Percentiles rank a stretch among this genome's conserved stretches.
phyloP scores from a whole-genome alignment of 1,140 invertebrate species.

The Trichonephila clavipes region DNA sequence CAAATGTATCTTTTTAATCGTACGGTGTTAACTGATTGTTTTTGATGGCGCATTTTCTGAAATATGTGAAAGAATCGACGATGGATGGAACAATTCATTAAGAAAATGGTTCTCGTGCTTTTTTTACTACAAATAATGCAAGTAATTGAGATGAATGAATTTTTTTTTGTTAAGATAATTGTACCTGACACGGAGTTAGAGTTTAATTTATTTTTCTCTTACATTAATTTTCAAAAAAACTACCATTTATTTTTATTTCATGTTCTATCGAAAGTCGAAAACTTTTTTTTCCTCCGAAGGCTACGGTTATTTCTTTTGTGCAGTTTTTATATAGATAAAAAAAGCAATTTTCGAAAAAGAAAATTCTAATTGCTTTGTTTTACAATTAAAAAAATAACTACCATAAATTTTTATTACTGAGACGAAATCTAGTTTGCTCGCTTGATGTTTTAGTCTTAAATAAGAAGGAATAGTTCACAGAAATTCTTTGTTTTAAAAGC shows the following conservation, averaged over 20 bases:
- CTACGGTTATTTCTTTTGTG: neutral
- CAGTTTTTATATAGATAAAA: neutral
- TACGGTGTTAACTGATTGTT: slow-evolving; percentile 54
- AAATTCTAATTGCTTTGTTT: neutral
- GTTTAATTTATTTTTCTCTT: neutral
- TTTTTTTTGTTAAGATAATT: neutral
- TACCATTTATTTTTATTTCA: neutral
- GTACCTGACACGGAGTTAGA: neutral
- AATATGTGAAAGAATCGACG: neutral
- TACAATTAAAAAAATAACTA: too few relatives aligned
- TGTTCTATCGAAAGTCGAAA: neutral
- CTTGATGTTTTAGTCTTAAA: too few relatives aligned
- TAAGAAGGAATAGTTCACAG: too few relatives aligned
- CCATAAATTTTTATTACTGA: too few relatives aligned
- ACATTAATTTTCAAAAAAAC: neutral
- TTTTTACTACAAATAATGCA: neutral
- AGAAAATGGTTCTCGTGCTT: neutral
- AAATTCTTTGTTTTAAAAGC: too few relatives aligned
- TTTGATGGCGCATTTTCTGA: neutral
- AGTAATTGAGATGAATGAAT: slow-evolving; percentile 1
- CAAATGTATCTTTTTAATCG: slow-evolving; percentile 54
- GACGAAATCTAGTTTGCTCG: too few relatives aligned
- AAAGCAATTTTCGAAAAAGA: neutral
- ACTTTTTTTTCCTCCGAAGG: neutral
- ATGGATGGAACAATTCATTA: neutral